Evolutionary conservation across 1,140 invertebrate genomes (phyloP).

Genomic region (Pseudobourletiella spinata): DNA sequence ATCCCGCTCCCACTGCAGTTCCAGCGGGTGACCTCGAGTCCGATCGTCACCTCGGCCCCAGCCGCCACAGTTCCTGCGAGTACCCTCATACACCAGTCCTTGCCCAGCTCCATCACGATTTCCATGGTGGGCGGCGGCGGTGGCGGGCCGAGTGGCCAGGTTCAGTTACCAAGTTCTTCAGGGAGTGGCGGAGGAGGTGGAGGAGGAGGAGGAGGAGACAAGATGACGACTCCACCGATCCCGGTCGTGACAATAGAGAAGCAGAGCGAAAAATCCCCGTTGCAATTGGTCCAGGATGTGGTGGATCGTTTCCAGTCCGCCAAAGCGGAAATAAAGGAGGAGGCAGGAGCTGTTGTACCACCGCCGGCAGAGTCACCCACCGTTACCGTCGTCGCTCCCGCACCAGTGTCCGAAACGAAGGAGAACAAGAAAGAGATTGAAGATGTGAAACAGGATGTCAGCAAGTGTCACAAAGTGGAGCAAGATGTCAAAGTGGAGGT

Average conservation of each 20-base stretch:
- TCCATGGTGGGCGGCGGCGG: slow-evolving; percentile 15
- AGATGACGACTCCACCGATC: too few relatives aligned
- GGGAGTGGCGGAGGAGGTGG: neutral
- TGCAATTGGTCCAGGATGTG: slow-evolving; percentile 34
- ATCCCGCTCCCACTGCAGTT: slow-evolving; percentile 11
- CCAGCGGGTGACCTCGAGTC: slow-evolving; percentile 3
- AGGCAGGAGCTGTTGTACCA: neutral
- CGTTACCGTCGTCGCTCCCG: neutral
- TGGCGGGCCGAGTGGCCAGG: neutral
- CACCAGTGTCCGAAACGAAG: neutral
- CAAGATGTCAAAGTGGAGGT: neutral
- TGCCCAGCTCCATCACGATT: slow-evolving; percentile 30
- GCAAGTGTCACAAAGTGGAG: neutral
- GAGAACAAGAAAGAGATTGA: neutral
- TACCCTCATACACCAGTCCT: slow-evolving; percentile 15
- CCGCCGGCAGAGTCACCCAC: neutral
- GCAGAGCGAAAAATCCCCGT: slow-evolving; percentile 29
- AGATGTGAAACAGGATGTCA: neutral
- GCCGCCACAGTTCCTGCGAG: neutral
- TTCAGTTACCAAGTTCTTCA: neutral
- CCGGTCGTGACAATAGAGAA: too few relatives aligned
- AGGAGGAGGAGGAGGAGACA: too few relatives aligned
- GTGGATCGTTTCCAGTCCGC: slow-evolving; percentile 28
- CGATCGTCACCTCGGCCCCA: slow-evolving; percentile 5
- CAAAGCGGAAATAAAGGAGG: neutral